These are phyloP conservation scores for Adrianichthys oophorus DNA, from an alignment of 2,797 vertebrate species.

Conservation along the genomic window DNA sequence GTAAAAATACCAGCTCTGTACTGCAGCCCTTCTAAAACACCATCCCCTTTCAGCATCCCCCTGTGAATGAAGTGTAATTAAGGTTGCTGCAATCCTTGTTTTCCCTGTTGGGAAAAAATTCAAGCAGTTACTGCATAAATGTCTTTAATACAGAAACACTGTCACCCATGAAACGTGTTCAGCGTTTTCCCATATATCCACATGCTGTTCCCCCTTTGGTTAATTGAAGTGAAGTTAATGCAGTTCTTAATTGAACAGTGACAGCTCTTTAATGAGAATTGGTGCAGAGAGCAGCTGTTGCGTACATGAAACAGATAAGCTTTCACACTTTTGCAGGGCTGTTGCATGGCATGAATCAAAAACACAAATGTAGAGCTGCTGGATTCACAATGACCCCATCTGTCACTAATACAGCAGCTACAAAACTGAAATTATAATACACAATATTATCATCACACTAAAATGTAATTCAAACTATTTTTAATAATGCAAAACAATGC, in stretches of 20 bases:
- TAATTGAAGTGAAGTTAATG: constrained; percentile 8
- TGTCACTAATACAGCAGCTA: constrained; percentile 13
- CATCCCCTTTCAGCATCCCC: too few relatives aligned
- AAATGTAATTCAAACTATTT: constrained; percentile 10
- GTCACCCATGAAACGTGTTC: background rate
- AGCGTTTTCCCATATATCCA: constrained; percentile 16
- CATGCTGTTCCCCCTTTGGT: background rate
- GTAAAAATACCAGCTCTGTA: background rate
- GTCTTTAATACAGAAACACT: background rate
- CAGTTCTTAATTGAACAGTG: constrained; percentile 11
- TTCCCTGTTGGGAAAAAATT: background rate
- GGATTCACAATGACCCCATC: constrained; percentile 18
- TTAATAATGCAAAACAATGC: constrained; percentile 4
- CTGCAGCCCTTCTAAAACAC: background rate
- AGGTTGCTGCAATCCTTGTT: background rate
- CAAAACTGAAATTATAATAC: constrained; percentile 15
- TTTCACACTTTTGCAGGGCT: constrained; percentile 12
- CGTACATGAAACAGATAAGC: constrained; percentile 19
- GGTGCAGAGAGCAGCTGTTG: constrained; percentile 23
- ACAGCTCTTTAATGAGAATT: constrained; percentile 31
- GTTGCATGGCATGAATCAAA: constrained; percentile 22
- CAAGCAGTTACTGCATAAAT: background rate
- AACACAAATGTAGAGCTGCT: constrained; percentile 9
- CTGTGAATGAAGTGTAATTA: background rate
- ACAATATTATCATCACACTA: constrained; percentile 1